Conservation (phyloP, 2,888 invertebrate genomes). For the Tholera decimalis region DNA sequence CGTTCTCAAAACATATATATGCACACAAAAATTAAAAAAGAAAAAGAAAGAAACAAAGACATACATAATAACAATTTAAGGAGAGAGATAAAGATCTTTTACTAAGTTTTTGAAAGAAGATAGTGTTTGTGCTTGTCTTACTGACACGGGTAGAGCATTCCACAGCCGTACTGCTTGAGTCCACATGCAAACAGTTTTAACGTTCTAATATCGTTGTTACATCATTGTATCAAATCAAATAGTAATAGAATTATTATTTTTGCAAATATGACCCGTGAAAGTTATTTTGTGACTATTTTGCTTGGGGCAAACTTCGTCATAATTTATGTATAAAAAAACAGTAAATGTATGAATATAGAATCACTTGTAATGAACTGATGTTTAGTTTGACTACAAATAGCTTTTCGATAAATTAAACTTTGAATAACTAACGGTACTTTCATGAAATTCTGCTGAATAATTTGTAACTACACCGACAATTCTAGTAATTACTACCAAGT, state of each 20-base stretch:
- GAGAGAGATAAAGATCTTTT: too few relatives aligned
- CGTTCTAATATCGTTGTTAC: constrained; percentile 14
- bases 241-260: constrained; percentile 31
- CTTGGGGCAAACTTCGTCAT: constrained; percentile 63
- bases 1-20: too few relatives aligned
- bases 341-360: constrained; percentile 1
- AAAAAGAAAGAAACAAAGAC: too few relatives aligned
- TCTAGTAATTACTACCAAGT: constrained; percentile 32
- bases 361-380: not conserved
- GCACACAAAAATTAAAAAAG: too few relatives aligned
- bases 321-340: not conserved
- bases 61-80: too few relatives aligned
- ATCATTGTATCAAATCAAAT: constrained; percentile 17
- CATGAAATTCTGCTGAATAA: constrained; percentile 13
- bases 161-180: too few relatives aligned
- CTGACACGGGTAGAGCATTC: too few relatives aligned
- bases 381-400: not conserved
- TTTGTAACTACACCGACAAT: constrained; percentile 27
- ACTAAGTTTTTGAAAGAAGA: too few relatives aligned
- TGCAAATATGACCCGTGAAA: constrained; percentile 26
- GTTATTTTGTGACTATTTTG: constrained; percentile 40
- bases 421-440: not conserved
- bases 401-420: not conserved
- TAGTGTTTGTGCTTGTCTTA: too few relatives aligned
- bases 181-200: constrained; percentile 18